Base-by-base conservation (phyloP, 1,140 invertebrate species). In the Drusus annulatus region DNA sequence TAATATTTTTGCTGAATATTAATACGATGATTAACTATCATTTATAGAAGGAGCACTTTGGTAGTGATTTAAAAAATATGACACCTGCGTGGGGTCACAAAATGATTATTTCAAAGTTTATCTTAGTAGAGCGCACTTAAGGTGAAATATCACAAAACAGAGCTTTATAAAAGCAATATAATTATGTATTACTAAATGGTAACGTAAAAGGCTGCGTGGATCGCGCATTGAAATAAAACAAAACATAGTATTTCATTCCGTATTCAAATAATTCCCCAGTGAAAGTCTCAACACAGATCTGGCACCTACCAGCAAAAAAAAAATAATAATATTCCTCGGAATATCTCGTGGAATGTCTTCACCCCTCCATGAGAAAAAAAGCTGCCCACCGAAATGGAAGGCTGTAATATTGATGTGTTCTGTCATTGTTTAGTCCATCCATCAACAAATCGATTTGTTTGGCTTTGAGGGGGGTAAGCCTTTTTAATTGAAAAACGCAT, bases 341-440 rank as follows among this genome's bases (percentile, higher is more conserved):
- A 23, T 7, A 31, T 58, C 73, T 62, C 13, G 6, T 45, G n/a
- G 54, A 45, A 76, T 50, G 21, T 63, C 63, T 36, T 17, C 23
- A 19, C 51, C 71, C 71, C 52, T 31, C n/a, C 16, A 16, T 23
- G 19, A 68, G 17, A 65, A 68, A 65, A 28, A 63, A 78, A 68
- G 13, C 23, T 75, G 45, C 76, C 60, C 76, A 54, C 52, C 23
- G 23, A 31, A 68, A 68, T 52, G 62, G 23, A 36, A 36, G 76
- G 21, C 31, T 45, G 50, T 58, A 75, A 78, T 78, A 78, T 78
- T 78, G 62, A 78, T 78, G 76, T 54, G 45, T 78, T 78, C 76
- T 65, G 76, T 78, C 76, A 78, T 78, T 78, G 60, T 65, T 65
- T 25, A 54, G 76, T 78, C 76, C 76, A 78, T 78, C 62, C 76